A percentile compares a stretch with the other conserved stretches of the same genome.
Conservation (phyloP, 2,888 invertebrate species). For the Oscheius myriophilus region DNA sequence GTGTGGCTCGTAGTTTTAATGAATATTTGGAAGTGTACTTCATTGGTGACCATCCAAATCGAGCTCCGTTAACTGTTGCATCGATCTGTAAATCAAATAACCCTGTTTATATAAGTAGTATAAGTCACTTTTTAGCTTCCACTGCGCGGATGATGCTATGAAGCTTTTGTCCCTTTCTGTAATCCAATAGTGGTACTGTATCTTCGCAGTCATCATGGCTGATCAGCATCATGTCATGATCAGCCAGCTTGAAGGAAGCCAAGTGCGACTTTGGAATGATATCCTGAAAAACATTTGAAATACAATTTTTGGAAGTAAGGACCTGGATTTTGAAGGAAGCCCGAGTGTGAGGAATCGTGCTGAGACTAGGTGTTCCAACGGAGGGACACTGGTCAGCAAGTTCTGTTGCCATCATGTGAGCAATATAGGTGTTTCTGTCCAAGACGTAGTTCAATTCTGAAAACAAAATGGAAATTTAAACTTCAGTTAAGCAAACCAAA, state of each 20-base stretch:
- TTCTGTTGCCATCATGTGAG: conserved; percentile 70
- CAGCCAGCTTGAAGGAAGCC: conserved; percentile 62
- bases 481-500: conserved; percentile 36
- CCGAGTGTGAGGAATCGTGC: conserved; percentile 66
- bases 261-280: conserved; percentile 68
- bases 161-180: conserved; percentile 37
- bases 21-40: too few species aligned
- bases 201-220: conserved; percentile 62
- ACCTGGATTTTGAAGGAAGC: conserved; percentile 70
- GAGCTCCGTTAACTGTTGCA: too few species aligned
- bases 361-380: conserved; percentile 45
- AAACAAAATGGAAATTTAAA: conserved; percentile 5
- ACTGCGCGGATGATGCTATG: conserved; percentile 45
- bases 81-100: too few species aligned
- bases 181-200: conserved; percentile 47
- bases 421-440: conserved; percentile 67
- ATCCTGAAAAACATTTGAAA: conserved; percentile 48
- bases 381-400: conserved; percentile 65
- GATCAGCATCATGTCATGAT: conserved; percentile 69
- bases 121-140: conserved; percentile 44
- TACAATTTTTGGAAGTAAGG: too few species aligned
- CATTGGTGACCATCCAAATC: too few species aligned
- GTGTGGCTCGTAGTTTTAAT: too few species aligned
- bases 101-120: conserved; percentile 52
- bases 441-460: conserved; percentile 69